phyloP scores from a whole-genome alignment of 2,113 vertebrate species.

The Smithornis capensis region DNA sequence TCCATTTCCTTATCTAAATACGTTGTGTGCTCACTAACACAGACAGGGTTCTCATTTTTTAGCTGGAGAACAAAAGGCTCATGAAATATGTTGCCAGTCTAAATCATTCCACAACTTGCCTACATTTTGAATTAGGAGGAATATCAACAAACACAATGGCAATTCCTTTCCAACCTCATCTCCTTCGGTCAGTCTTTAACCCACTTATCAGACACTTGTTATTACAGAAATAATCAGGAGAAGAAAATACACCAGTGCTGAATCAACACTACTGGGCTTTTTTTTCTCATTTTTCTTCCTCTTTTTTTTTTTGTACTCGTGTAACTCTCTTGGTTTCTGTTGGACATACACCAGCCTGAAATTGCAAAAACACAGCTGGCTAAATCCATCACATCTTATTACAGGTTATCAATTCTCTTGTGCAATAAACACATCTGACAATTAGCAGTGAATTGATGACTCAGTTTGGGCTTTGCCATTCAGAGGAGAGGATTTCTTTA shows the following conservation, averaged over 20 bases:
- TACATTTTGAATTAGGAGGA: constrained; percentile 8
- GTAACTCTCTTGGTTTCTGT: constrained; percentile 25
- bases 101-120: constrained; percentile 29
- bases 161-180: constrained; percentile 23
- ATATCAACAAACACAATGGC: constrained; percentile 12
- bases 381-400: constrained; percentile 25
- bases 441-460: constrained; percentile 35
- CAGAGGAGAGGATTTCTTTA: neutral
- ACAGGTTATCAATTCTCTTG: constrained; percentile 46
- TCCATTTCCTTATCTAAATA: constrained; percentile 22
- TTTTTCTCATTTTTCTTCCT: neutral
- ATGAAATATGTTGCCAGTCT: neutral
- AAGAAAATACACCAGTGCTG: constrained; percentile 39
- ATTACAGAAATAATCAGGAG: constrained; percentile 48
- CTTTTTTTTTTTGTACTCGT: neutral
- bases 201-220: constrained; percentile 45
- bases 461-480: neutral
- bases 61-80: neutral
- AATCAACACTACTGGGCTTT: constrained; percentile 24
- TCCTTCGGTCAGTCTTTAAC: constrained; percentile 33
- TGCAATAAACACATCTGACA: constrained; percentile 58
- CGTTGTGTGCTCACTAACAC: neutral
- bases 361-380: constrained; percentile 48
- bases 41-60: neutral
- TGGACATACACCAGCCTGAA: constrained; percentile 43